Conservation (phyloP, 2,113 vertebrate genomes). For the Macaca fascicularis region T2T-MFA8v1.1 NC_088385.1:130993001-130993500, state of each 20-base stretch:
- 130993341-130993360: too few species aligned
- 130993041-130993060: background rate
- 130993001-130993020: background rate
- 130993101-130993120: background rate
- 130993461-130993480: too few species aligned
- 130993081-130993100: background rate
- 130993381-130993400: too few species aligned
- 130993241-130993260: background rate
- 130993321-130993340: too few species aligned
- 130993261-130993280: too few species aligned
- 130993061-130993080: background rate
- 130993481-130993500: too few species aligned
- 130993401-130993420: too few species aligned
- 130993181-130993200: background rate
- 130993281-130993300: too few species aligned
- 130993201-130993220: background rate
- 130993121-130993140: background rate
- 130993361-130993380: too few species aligned
- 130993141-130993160: background rate
- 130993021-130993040: background rate
- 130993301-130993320: too few species aligned
- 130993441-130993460: too few species aligned
- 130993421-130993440: too few species aligned
- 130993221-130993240: background rate
- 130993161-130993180: background rate